Conservation (phyloP, 2,797 vertebrate species). For the Sciurus carolinensis region DNA sequence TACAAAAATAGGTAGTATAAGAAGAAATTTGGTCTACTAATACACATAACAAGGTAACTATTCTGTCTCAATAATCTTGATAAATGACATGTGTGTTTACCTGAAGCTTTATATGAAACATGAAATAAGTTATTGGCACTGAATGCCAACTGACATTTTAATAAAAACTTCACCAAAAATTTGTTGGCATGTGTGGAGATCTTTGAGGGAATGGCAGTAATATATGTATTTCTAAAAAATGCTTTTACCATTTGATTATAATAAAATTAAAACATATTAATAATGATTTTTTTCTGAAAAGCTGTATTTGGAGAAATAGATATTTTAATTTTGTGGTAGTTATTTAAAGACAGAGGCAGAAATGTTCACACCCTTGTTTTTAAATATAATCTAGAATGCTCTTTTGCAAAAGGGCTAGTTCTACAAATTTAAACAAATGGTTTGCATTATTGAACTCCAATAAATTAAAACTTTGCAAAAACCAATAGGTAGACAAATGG, state of each 20-base stretch:
- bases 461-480: constrained; percentile 20
- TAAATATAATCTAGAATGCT: not conserved
- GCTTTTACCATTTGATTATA: not conserved
- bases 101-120: constrained; percentile 1
- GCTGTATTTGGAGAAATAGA: not conserved
- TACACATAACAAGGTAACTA: not conserved
- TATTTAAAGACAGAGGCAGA: not conserved
- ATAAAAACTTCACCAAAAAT: not conserved
- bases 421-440: not conserved
- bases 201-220: not conserved
- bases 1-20: not conserved
- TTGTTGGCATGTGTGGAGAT: not conserved
- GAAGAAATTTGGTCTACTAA: not conserved
- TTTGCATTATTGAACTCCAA: not conserved
- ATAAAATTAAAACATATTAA: not conserved
- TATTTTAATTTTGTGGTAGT: not conserved
- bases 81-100: not conserved
- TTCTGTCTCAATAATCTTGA: not conserved
- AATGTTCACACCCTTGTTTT: not conserved
- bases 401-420: not conserved
- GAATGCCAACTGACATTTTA: not conserved
- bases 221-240: not conserved
- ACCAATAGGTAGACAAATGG: not conserved
- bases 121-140: not conserved
- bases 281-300: not conserved